A percentile compares a stretch with the other conserved stretches of the same genome.
Conservation (phyloP, 2,888 invertebrate genomes). For the Conomelus anceps region DNA sequence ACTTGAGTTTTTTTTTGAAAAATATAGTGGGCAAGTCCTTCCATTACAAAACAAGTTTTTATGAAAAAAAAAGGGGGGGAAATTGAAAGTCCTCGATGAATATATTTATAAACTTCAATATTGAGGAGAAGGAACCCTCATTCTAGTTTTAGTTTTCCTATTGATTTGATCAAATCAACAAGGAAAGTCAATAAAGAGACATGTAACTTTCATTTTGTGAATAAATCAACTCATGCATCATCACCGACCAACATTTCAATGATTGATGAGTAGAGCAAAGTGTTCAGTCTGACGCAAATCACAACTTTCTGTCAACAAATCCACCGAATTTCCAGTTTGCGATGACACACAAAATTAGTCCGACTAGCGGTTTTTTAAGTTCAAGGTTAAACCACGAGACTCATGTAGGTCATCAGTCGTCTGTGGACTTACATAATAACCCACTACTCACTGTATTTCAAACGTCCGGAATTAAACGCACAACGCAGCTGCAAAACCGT, state of each 20-base stretch:
- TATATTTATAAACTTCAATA: no score
- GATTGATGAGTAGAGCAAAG: not conserved
- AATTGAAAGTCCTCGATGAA: no score
- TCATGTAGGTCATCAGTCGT: not conserved
- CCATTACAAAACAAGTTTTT: no score
- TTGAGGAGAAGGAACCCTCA: no score
- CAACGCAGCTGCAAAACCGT: not conserved
- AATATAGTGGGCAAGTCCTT: no score
- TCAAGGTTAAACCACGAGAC: not conserved
- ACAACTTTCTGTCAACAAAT: not conserved
- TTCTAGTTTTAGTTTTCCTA: no score
- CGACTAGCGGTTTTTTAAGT: not conserved
- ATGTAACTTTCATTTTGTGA: not conserved
- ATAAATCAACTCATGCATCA: not conserved
- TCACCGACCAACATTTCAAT: not conserved
- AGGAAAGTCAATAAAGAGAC: not conserved
- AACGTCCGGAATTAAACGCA: not conserved
- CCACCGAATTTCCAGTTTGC: not conserved
- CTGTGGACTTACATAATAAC: not conserved
- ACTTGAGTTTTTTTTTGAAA: no score
- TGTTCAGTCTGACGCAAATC: not conserved
- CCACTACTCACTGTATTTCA: not conserved
- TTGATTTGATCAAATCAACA: no score
- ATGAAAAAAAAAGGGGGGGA: no score
- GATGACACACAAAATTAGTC: not conserved